These are phyloP conservation scores for Trissolcus brochymenae DNA, from an alignment of 2,888 invertebrate genomes.

Conservation along the genomic window DNA sequence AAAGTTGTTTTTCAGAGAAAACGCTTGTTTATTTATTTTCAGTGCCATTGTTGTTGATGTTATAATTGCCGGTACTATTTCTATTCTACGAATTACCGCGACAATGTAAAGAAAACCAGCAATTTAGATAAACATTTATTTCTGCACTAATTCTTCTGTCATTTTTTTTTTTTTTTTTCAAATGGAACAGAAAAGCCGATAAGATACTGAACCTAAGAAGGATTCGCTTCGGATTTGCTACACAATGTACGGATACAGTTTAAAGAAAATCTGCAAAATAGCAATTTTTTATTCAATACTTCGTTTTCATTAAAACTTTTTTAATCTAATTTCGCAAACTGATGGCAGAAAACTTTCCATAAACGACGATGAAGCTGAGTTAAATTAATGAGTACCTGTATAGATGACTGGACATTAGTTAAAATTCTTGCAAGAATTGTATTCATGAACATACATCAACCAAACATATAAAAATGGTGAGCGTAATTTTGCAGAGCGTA, in stretches of 20 bases:
- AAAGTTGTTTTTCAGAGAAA: slow-evolving; percentile 6
- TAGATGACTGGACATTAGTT: too few relatives aligned
- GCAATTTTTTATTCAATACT: too few relatives aligned
- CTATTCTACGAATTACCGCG: neutral
- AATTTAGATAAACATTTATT: neutral
- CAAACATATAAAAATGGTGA: too few relatives aligned
- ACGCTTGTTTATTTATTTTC: neutral
- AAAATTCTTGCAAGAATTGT: too few relatives aligned
- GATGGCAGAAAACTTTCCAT: too few relatives aligned
- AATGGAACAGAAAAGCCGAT: neutral
- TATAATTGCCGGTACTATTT: neutral
- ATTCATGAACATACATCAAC: too few relatives aligned
- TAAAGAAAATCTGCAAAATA: too few relatives aligned
- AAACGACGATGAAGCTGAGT: too few relatives aligned
- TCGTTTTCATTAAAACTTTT: neutral
- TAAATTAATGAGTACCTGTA: too few relatives aligned
- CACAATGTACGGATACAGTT: too few relatives aligned
- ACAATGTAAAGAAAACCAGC: neutral
- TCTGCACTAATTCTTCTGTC: neutral
- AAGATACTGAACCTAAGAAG: neutral
- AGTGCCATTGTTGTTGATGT: neutral
- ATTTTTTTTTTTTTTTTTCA: neutral
- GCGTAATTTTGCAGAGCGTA: too few relatives aligned
- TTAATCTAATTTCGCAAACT: neutral
- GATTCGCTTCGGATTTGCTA: too few relatives aligned